Evolutionary conservation across 2,113 vertebrate species (phyloP), one percentile per base, ranked within the genome.

Genomic region (Erythrolamprus reginae): DNA sequence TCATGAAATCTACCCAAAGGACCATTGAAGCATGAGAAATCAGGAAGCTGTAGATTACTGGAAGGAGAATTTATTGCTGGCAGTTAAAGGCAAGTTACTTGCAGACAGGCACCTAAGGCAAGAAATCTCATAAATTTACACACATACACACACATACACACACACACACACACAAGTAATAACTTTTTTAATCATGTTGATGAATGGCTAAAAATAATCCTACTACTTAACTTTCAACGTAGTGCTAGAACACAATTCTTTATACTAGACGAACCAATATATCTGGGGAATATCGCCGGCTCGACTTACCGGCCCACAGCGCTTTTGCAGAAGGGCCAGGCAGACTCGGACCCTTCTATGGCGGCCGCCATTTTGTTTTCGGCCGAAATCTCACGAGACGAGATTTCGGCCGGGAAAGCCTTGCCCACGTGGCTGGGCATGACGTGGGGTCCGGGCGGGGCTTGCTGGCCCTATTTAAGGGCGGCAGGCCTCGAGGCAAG

Each of bases 191-290:
- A 70, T 70, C 13, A 70, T 19, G n/a, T 38, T 70, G n/a, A 70
- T 70, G 65, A 70, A 70, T 38, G 65, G 65, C 33, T 77, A 19
- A 77, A 61, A 38, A 38, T 13, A 38, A 70, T 70, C 17, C n/a
- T 33, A 38, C n/a, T 33, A n/a, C n/a, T 38, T 70, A 15, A 77
- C 19, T 77, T 77, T 77, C 65, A 77, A 19, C 8, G 5, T 19
- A 77, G 65, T 33, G n/a, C n/a, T 70, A 77, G 65, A 90, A 91
- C 21, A 82, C 0, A 88, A 70, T 47, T 56, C 7, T 0, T 0
- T 24, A 8, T 0, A 1, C 0, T 19, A 47, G 0, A 0, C 13
- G n/a, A 2, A 48, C 53, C n/a, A 33, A 85, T 6, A 38, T 10
- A 58, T 38, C 48, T 38, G 61, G n/a, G 12, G 87, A 85, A 2